phyloP scores from a whole-genome alignment of 2,113 vertebrate genomes.

The Butorides virescens region DNA sequence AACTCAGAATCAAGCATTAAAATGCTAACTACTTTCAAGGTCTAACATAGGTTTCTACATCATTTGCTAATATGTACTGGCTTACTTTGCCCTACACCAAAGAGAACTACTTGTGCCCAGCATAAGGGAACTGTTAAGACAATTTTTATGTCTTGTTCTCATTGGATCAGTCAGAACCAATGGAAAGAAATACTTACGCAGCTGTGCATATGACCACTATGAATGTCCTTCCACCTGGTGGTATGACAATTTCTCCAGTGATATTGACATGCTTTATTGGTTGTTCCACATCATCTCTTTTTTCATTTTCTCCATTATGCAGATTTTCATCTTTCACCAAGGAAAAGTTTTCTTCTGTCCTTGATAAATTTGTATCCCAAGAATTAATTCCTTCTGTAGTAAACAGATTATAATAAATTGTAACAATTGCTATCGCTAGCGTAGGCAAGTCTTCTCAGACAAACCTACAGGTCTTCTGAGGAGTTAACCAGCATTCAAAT shows the following conservation, averaged over 20 bases:
- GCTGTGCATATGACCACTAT: slow-evolving; percentile 78
- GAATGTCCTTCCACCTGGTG: slow-evolving; percentile 74
- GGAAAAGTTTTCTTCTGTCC: neutral
- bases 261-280: accelerated
- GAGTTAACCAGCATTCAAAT: neutral
- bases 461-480: neutral
- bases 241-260: slow-evolving; percentile 57
- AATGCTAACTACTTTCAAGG: neutral
- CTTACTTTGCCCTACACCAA: neutral
- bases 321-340: neutral
- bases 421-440: neutral
- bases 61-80: neutral
- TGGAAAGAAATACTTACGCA: slow-evolving; percentile 48
- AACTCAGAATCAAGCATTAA: neutral
- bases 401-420: neutral
- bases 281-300: neutral
- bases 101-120: neutral
- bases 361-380: neutral
- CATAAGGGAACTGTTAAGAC: neutral
- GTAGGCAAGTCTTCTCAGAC: neutral
- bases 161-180: neutral
- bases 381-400: neutral
- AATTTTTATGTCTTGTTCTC: neutral
- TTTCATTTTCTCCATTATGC: neutral
- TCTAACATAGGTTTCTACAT: neutral